Base-by-base conservation (phyloP, 1,140 invertebrate species). In the Caenorhabditis tropicalis region DNA sequence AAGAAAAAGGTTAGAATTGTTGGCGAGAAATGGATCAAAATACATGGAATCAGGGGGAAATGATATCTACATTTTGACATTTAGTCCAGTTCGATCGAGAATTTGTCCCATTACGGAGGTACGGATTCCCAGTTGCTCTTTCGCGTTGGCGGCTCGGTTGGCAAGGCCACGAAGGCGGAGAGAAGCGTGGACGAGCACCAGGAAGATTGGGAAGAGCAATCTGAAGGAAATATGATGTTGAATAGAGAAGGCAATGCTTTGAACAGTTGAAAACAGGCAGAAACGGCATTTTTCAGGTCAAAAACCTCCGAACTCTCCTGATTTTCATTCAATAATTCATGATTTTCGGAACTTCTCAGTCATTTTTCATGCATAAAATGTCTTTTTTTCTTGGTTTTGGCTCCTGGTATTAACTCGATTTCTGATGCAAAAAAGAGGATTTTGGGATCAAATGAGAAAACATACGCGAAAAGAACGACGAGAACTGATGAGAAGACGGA, bases 71-170 rank as follows among this genome's bases (percentile, higher is more conserved):
- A 79, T 56, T 31, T 79, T 58, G 1, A 85, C 84, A 31, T 82
- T 49, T n/a, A 81, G 27, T 36, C 84, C 84, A 43, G 46, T 46
- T 39, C 31, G 19, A 46, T 81, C 81, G 39, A 85, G 84, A 12
- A 85, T 12, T 21, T 56, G 51, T 31, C 84, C 84, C 84, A 85
- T 85, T 2, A 85, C 79, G 16, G 74, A 84, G 15, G 79, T 49
- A 31, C 65, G 53, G 29, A 85, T 53, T 27, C 84, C 84, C 27
- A 82, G 39, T 48, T 79, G 56, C 16, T 80, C 49, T 24, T 80
- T 80, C 2, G 31, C 49, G 27, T 80, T 53, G 12, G 79, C 46
- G 27, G 43, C 46, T 21, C 79, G 79, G n/a, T 80, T 80, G 21
- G 79, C 46, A 27, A 85, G 15, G n/a, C 56, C 65, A 16, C 84